Conservation (phyloP, 1,140 invertebrate species). For the Drepana arcuata region DNA sequence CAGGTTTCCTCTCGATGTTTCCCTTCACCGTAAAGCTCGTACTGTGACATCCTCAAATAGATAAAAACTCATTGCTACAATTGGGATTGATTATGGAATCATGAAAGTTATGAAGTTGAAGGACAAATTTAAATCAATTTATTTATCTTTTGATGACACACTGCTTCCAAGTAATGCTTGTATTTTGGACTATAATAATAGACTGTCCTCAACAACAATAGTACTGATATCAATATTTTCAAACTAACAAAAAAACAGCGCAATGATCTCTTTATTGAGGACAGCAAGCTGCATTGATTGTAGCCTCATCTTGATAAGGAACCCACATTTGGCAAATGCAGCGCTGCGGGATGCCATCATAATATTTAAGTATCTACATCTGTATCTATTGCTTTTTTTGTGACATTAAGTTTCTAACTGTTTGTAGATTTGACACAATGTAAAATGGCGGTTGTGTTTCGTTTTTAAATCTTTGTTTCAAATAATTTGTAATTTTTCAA, state of each 20-base stretch:
- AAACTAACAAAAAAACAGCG: no score
- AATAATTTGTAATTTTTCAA: slow-evolving; percentile 1
- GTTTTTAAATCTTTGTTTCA: background rate
- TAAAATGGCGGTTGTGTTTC: background rate
- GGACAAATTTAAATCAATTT: background rate
- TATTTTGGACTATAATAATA: slow-evolving; percentile 12
- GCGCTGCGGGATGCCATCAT: slow-evolving; percentile 62
- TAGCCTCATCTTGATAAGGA: slow-evolving; percentile 53
- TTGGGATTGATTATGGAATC: no score
- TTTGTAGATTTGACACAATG: background rate
- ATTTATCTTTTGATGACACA: slow-evolving; percentile 5
- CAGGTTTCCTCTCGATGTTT: no score
- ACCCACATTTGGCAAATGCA: slow-evolving; percentile 66
- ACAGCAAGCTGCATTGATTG: slow-evolving; percentile 41
- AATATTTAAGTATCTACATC: slow-evolving; percentile 62
- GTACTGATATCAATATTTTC: no score
- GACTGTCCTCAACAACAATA: slow-evolving; percentile 6
- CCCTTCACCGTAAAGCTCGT: no score
- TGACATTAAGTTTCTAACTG: slow-evolving; percentile 15
- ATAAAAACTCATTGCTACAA: no score
- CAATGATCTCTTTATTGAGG: slow-evolving; percentile 31
- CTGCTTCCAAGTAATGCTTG: slow-evolving; percentile 1
- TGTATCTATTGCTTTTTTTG: slow-evolving; percentile 45
- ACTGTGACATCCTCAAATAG: no score
- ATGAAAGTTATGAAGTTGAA: no score